Evolutionary conservation across 2,113 vertebrate species (phyloP), one percentile per base, ranked within the genome.

Genomic region (Sphyrna mokarran): DNA sequence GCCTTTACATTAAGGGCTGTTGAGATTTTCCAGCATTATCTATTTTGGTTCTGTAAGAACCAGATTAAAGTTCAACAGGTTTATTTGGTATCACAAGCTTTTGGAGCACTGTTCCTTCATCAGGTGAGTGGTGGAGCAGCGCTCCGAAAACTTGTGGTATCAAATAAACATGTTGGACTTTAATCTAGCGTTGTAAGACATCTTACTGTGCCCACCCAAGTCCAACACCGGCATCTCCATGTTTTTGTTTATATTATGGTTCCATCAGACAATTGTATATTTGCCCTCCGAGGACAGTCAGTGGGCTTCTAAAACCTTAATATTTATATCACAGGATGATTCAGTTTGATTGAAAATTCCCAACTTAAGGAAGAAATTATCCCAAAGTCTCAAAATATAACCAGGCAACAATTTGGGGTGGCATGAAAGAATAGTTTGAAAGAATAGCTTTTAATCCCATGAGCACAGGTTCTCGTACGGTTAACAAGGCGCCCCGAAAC

Each of bases 331-430:
- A 33, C 33, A 8, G 7, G 66, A 37, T 91, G 58, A 66, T 66
- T 66, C 33, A 18, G 58, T n/a, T 61, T 91, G 89, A 91, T 91
- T 91, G 61, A 63, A 63, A 91, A 91, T n/a, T 90, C 33, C 89
- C 58, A 33, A 63, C 20, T 16, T 8, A 18, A 93, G 61, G 63
- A 66, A 37, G 33, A 93, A 93, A 93, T 93, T 8, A 37, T 63
- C 87, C 87, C 89, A 93, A 93, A 3, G 61, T 61, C n/a, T 93
- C 33, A 37, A 66, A 68, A 20, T 66, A 37, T 61, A 93, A 66
- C 3, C 58, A 63, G 16, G 18, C 7, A 61, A 61, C 26, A 18
- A 2, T 61, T 4, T 33, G 13, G 76, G 26, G 13, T n/a, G 61
- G 33, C 61, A 66, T 8, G 18, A 22, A 37, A 63, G 89, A 37